phyloP scores from a whole-genome alignment of 2,888 invertebrate species.

The Drosophila meridiana region DNA sequence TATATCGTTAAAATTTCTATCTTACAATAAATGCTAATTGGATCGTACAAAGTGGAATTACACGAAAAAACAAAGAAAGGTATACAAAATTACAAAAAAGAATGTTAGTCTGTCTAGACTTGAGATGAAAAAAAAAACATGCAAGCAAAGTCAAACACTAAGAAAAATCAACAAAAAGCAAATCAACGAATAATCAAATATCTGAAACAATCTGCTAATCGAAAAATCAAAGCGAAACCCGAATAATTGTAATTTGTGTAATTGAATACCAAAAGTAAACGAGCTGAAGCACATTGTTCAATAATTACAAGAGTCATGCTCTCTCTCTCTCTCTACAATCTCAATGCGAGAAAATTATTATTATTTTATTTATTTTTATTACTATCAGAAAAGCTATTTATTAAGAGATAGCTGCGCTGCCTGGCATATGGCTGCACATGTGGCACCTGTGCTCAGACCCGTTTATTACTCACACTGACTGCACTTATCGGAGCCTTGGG shows the following conservation, averaged over 20 bases:
- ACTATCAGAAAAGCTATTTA: constrained; percentile 13
- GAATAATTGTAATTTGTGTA: neutral
- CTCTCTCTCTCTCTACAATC: neutral
- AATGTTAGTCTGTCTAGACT: too few species aligned
- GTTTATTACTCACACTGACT: constrained; percentile 51
- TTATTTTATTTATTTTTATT: constrained; percentile 4
- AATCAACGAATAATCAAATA: neutral
- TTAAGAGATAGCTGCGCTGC: constrained; percentile 13
- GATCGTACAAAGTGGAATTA: too few species aligned
- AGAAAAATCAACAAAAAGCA: too few species aligned
- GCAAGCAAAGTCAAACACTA: too few species aligned
- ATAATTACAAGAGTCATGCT: neutral
- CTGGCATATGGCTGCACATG: constrained; percentile 26
- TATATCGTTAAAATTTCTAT: too few species aligned
- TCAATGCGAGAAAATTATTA: neutral
- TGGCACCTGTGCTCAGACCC: constrained; percentile 26
- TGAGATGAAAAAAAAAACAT: too few species aligned
- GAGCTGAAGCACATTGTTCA: neutral
- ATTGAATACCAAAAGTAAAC: neutral
- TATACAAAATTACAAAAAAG: too few species aligned
- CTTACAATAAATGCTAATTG: too few species aligned
- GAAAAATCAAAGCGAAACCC: neutral
- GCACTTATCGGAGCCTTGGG: constrained; percentile 63
- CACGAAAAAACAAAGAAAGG: too few species aligned
- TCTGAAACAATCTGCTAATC: neutral